Conservation (phyloP, 2,113 vertebrate genomes). For the Cyanoderma ruficeps region DNA sequence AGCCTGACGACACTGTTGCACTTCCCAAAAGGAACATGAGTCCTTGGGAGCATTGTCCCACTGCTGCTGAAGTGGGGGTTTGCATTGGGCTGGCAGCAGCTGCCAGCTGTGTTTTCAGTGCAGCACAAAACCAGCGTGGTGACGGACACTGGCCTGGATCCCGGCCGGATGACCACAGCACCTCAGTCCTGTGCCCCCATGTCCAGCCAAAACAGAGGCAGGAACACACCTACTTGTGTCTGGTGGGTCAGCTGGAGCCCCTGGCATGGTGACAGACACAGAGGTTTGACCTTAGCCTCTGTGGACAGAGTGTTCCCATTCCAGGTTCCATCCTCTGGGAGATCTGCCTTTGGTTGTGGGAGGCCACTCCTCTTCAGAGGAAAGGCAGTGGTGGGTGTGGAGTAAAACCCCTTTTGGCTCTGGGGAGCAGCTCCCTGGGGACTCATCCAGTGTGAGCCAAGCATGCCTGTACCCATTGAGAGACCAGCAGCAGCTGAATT, state of each 20-base stretch:
- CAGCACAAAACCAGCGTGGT: neutral
- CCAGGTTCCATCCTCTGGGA: neutral
- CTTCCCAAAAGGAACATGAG: rapidly evolving
- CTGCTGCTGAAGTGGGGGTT: neutral
- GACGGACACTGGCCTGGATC: rapidly evolving
- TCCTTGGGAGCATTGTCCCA: neutral
- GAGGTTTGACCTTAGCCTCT: neutral
- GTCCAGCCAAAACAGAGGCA: rapidly evolving
- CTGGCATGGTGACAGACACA: neutral
- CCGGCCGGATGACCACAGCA: rapidly evolving
- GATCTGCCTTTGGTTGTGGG: neutral
- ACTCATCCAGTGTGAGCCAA: neutral
- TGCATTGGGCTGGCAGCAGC: neutral
- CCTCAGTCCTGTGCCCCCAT: neutral
- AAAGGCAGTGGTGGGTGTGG: neutral
- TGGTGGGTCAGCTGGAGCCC: neutral
- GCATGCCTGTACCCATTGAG: rapidly evolving
- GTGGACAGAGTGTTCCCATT: neutral
- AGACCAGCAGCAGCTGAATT: neutral
- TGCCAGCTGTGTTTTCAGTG: neutral
- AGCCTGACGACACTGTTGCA: neutral
- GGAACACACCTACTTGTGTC: rapidly evolving
- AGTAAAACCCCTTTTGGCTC: neutral
- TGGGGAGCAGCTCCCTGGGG: neutral
- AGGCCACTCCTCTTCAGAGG: neutral